A percentile compares a stretch with the other conserved stretches of the same genome.
Conservation (phyloP, 2,888 invertebrate species). For the Drosophila rubida region DNA sequence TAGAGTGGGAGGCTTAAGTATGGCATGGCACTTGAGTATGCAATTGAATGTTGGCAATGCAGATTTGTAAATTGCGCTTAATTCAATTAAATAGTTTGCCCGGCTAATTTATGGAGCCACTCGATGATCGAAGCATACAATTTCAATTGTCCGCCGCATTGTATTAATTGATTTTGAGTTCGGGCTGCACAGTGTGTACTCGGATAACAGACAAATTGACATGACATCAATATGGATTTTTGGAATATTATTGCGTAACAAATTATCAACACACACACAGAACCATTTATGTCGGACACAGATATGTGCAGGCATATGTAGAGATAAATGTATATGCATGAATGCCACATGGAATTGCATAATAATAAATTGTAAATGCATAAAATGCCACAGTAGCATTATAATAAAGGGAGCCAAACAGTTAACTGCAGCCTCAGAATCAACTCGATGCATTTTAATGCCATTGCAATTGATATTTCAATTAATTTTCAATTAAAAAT, state of each 20-base stretch:
- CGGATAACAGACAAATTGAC: constrained; percentile 53
- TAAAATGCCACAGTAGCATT: constrained; percentile 63
- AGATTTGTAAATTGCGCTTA: constrained; percentile 62
- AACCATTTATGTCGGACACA: constrained; percentile 8
- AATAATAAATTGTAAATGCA: constrained; percentile 63
- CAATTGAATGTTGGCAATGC: constrained; percentile 34
- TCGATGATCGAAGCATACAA: constrained; percentile 40
- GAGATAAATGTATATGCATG: background rate
- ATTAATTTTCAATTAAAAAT: constrained; percentile 76
- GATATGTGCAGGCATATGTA: background rate
- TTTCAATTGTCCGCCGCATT: constrained; percentile 31
- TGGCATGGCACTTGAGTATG: constrained; percentile 27
- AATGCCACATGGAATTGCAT: constrained; percentile 51
- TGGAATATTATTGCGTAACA: constrained; percentile 58
- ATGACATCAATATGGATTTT: constrained; percentile 54
- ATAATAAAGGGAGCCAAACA: constrained; percentile 39
- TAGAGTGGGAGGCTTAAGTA: background rate
- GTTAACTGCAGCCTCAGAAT: constrained; percentile 24
- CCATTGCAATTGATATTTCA: constrained; percentile 74
- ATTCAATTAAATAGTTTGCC: constrained; percentile 60
- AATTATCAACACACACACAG: constrained; percentile 47
- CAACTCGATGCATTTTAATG: constrained; percentile 53
- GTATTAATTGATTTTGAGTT: constrained; percentile 62
- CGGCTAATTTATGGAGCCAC: constrained; percentile 62
- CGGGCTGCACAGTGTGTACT: constrained; percentile 42